These are phyloP conservation scores for Emydocephalus ijimae DNA, from an alignment of 2,113 vertebrate genomes.

Conservation along the genomic window DNA sequence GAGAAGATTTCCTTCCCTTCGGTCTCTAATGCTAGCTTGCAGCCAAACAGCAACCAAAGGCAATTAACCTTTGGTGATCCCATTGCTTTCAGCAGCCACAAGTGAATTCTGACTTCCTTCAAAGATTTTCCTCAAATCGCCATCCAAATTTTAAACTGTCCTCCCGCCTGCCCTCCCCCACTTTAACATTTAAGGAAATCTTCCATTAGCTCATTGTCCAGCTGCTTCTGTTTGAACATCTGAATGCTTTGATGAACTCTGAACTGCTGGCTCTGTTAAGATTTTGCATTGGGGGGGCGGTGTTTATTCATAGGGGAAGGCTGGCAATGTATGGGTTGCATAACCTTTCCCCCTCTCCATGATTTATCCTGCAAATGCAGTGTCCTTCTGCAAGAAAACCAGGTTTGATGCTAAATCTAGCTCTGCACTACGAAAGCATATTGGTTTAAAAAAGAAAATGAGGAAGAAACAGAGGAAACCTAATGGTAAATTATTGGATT, in stretches of 20 bases:
- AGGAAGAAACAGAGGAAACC: neutral
- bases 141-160: constrained; percentile 25
- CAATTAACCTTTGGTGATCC: constrained; percentile 55
- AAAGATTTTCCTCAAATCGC: constrained; percentile 2
- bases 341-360: neutral
- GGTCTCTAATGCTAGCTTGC: neutral
- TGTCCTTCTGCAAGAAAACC: neutral
- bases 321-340: neutral
- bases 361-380: neutral
- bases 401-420: neutral
- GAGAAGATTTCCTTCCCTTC: neutral
- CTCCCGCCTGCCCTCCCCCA: neutral
- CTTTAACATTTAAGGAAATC: neutral
- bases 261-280: neutral
- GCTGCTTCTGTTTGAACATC: neutral
- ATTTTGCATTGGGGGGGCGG: fast-evolving
- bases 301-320: fast-evolving
- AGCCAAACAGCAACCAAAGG: constrained; percentile 3
- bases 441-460: neutral
- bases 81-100: neutral
- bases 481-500: neutral
- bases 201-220: constrained; percentile 39
- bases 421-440: neutral
- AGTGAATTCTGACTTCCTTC: constrained; percentile 13
- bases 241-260: neutral